These are phyloP conservation scores for Isurus oxyrinchus DNA, from an alignment of 2,113 vertebrate genomes.

Conservation along the genomic window DNA sequence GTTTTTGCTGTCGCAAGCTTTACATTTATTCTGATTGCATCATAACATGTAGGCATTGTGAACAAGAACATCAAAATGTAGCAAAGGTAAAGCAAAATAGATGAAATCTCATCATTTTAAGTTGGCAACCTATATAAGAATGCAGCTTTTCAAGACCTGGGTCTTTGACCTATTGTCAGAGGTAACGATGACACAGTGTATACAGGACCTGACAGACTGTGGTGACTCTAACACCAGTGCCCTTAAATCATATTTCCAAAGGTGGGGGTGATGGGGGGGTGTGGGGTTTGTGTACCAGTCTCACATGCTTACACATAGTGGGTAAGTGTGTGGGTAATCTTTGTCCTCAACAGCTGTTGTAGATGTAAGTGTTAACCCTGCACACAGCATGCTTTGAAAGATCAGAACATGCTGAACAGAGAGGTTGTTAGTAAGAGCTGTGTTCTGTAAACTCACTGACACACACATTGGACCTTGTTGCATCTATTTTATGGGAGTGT, in stretches of 20 bases:
- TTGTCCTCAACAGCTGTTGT: too few species aligned
- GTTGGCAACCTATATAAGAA: neutral
- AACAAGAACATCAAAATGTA: neutral
- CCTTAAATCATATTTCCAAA: too few species aligned
- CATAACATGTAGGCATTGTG: neutral
- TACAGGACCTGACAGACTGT: neutral
- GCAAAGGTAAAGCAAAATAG: neutral
- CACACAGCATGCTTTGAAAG: neutral
- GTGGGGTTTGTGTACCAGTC: too few species aligned
- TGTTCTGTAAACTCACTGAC: neutral
- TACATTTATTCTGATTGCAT: neutral
- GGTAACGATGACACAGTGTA: neutral
- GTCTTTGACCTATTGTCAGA: neutral
- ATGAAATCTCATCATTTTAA: neutral
- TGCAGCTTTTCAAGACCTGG: neutral
- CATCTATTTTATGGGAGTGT: neutral
- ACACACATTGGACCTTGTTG: neutral
- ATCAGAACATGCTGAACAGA: neutral
- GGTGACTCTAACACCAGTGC: too few species aligned
- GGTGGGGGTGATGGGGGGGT: too few species aligned
- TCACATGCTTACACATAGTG: too few species aligned
- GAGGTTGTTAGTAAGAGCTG: neutral
- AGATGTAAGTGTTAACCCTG: neutral
- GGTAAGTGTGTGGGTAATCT: too few species aligned
- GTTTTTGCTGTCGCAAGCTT: neutral